These are phyloP conservation scores for Seladonia tumulorum DNA, from an alignment of 2,888 invertebrate species.

Conservation along the genomic window DNA sequence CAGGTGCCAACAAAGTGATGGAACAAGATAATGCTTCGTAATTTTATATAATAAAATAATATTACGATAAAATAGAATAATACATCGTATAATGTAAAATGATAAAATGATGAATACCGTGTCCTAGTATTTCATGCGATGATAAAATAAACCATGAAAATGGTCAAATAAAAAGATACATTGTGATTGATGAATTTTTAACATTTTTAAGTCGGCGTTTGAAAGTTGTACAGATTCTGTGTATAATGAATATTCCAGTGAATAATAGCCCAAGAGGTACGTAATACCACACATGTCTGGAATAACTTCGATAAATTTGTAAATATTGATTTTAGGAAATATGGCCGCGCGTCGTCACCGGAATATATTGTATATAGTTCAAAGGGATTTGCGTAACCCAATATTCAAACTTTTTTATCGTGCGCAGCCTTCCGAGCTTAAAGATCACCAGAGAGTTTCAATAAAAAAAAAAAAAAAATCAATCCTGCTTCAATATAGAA, in stretches of 20 bases:
- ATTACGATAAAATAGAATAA: background rate
- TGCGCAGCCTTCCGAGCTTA: background rate
- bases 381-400: constrained; percentile 6
- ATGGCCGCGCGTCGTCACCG: background rate
- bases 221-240: background rate
- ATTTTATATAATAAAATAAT: background rate
- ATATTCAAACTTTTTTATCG: constrained; percentile 2
- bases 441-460: background rate
- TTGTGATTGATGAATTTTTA: background rate
- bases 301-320: constrained; percentile 11
- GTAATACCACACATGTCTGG: background rate
- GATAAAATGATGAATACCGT: background rate
- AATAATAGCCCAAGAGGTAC: background rate
- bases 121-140: background rate
- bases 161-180: background rate
- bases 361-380: background rate
- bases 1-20: too few species aligned
- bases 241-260: background rate
- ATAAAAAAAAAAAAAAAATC: background rate
- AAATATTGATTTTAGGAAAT: constrained; percentile 11
- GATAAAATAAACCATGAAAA: background rate
- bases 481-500: background rate
- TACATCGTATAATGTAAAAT: background rate
- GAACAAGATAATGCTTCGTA: background rate
- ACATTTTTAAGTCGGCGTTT: background rate